Percentiles rank a stretch among this genome's conserved stretches.
Evolutionary conservation across 35 echinoderm and acorn worm genomes (phyloP).

Genomic region (Heliocidaris erythrogramma): DNA sequence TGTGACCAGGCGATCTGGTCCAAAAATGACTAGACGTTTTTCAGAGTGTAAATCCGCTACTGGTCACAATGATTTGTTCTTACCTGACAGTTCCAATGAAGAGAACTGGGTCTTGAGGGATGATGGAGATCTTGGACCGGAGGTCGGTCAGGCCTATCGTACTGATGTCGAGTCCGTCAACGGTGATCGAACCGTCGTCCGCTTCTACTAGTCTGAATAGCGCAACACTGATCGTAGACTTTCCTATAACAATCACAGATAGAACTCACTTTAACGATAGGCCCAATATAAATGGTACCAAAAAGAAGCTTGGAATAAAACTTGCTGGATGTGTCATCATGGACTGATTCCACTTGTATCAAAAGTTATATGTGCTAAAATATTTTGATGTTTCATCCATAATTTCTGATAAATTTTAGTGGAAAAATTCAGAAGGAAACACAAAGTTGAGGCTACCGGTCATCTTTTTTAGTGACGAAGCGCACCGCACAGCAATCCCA

Average conservation of each 20-base stretch:
- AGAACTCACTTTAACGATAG: background rate
- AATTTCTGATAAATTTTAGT: too few relatives aligned
- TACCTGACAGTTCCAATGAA: slow-evolving; percentile 67
- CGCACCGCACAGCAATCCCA: too few relatives aligned
- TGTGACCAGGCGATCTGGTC: too few relatives aligned
- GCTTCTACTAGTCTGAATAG: slow-evolving; percentile 58
- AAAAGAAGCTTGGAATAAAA: background rate
- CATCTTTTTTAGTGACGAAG: too few relatives aligned
- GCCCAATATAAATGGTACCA: background rate
- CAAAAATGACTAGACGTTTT: too few relatives aligned
- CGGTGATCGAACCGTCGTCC: slow-evolving; percentile 39
- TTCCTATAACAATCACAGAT: slow-evolving; percentile 53
- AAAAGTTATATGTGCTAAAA: too few relatives aligned
- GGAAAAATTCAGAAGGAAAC: too few relatives aligned
- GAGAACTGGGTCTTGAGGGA: slow-evolving; percentile 78
- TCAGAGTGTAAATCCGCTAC: too few relatives aligned
- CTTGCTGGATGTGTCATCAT: background rate
- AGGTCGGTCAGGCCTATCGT: slow-evolving; percentile 58
- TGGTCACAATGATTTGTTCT: background rate
- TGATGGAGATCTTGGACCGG: slow-evolving; percentile 71
- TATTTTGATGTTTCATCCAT: too few relatives aligned
- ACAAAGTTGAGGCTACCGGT: too few relatives aligned
- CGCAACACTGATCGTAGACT: slow-evolving; percentile 75
- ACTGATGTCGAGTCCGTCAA: slow-evolving; percentile 61
- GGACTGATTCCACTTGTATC: background rate